These are phyloP conservation scores for Austrolebias charrua DNA, from an alignment of 2,797 vertebrate species.

Conservation along the genomic window DNA sequence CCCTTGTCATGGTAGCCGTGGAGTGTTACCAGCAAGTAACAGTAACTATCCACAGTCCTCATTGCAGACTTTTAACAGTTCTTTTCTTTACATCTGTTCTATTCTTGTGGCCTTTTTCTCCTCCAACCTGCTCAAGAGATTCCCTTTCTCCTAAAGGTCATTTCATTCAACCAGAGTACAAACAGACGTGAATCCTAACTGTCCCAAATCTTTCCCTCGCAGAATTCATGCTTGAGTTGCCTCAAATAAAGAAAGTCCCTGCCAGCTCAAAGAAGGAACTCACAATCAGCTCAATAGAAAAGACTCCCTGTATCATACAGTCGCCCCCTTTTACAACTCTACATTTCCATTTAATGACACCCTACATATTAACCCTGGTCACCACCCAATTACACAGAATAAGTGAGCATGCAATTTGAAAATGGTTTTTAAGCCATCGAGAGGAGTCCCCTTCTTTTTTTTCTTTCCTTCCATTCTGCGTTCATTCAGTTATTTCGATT, in stretches of 20 bases:
- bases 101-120: constrained; percentile 90
- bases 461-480: constrained; percentile 86
- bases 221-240: constrained; percentile 99
- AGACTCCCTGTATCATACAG: constrained; percentile 97
- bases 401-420: constrained; percentile 97
- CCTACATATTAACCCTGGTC: constrained; percentile 99
- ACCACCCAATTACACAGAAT: constrained; percentile 99
- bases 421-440: constrained; percentile 92
- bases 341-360: constrained; percentile 99
- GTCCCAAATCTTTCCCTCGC: constrained; percentile 92
- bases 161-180: constrained; percentile 95
- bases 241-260: constrained; percentile 89
- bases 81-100: constrained; percentile 86
- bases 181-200: constrained; percentile 98
- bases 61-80: constrained; percentile 69
- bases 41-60: constrained; percentile 63
- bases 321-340: constrained; percentile 90
- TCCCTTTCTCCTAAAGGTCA: constrained; percentile 96
- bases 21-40: constrained; percentile 63
- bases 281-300: constrained; percentile 95
- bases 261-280: constrained; percentile 89
- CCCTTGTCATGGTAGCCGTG: constrained; percentile 60
- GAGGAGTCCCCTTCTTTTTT: constrained; percentile 71
- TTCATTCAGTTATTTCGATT: constrained; percentile 96
- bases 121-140: constrained; percentile 93